phyloP scores from a whole-genome alignment of 1,140 invertebrate genomes.

The Hypsibius dujardini region DNA sequence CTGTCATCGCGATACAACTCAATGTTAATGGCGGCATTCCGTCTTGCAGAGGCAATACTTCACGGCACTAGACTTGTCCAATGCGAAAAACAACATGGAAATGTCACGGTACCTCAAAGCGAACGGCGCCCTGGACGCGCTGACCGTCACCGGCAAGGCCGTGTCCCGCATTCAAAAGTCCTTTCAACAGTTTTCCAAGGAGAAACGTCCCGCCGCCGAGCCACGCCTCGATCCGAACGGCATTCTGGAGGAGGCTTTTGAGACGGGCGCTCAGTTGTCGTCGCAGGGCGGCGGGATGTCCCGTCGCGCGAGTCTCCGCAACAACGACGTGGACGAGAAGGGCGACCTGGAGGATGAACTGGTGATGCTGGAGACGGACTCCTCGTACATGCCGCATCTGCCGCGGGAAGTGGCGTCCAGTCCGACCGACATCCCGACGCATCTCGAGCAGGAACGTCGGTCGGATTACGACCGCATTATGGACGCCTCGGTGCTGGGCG shows the following conservation, averaged over 20 bases:
- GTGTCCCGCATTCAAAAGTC: background rate
- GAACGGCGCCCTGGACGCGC: background rate
- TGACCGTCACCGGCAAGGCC: background rate
- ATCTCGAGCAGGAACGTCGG: background rate
- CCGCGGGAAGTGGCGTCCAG: slow-evolving; percentile 6
- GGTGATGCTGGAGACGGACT: background rate
- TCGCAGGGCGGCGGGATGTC: background rate
- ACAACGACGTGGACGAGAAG: background rate
- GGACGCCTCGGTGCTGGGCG: slow-evolving; percentile 7
- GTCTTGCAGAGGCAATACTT: background rate
- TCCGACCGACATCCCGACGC: background rate
- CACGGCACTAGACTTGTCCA: background rate
- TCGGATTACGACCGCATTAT: slow-evolving; percentile 4
- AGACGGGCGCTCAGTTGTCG: background rate
- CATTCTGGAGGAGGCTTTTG: slow-evolving; percentile 12
- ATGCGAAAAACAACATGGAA: background rate
- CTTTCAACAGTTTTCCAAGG: background rate
- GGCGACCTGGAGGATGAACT: background rate
- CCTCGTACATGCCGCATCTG: background rate
- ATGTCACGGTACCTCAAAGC: background rate
- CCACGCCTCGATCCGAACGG: slow-evolving; percentile 7
- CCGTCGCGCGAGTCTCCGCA: background rate
- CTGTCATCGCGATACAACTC: no score
- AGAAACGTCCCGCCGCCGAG: background rate
- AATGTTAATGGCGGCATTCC: background rate